Evolutionary conservation across 1,140 invertebrate genomes (phyloP), one percentile per base, ranked within the genome.

Genomic region (Cotesia glomerata): DNA sequence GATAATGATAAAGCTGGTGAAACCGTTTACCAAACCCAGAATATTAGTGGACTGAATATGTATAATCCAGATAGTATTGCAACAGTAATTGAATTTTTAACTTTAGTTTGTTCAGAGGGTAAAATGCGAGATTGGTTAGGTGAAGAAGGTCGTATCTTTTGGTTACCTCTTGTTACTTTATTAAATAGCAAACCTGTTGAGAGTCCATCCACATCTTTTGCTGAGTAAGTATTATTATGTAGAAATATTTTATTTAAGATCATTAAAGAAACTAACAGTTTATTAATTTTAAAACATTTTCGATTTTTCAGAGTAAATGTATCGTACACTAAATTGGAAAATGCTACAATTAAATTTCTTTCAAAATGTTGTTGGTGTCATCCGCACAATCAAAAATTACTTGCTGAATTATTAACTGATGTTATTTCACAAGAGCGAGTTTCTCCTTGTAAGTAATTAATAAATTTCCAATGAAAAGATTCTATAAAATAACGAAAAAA

Each of bases 51-150:
- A 61, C 71, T 84, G 9, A 80, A 79, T 59, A 88, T 90, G 87
- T 86, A 84, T 4, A 86, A 88, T 76, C 83, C 89, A 54, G 87
- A 89, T 36, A 89, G 88, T 73, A 86, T 91, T 59, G 87, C 91
- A 3, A 88, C 90, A 56, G 90, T 96, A 26, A 88, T 97, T 45
- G 91, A 94, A 78, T 96, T 96, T 86, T 92, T 95, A 74, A 91
- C 93, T 0, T 91, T 93, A 65, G 88, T 95, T 56, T 94, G 94
- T 82, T 90, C 91, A 8, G 94, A 95, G 78, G 91, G 93, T 5
- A 88, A 90, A 71, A 92, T 97, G 88, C 92, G 95, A 70, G 93
- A 96, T 82, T 97, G 95, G 95, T 88, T 97, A 18, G 95, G 95
- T 4, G 85, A 90, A 63, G 91, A 95, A 76, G 95, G 95, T 1